phyloP scores from a whole-genome alignment of 2,888 invertebrate genomes.

The Orthonychiurus folsomi region DNA sequence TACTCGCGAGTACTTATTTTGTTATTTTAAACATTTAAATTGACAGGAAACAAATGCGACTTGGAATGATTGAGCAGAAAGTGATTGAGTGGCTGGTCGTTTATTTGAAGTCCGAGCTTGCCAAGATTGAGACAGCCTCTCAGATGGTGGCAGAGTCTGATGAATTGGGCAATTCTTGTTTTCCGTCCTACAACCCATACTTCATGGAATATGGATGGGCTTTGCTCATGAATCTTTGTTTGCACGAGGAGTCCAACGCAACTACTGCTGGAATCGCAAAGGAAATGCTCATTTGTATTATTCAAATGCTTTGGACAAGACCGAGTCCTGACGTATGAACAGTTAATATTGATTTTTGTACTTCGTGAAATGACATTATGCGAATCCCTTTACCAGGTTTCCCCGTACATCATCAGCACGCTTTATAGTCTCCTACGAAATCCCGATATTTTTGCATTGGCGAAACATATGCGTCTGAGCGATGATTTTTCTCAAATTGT shows the following conservation, averaged over 20 bases:
- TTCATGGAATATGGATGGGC: slow-evolving; percentile 57
- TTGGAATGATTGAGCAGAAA: slow-evolving; percentile 55
- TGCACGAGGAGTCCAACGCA: slow-evolving; percentile 47
- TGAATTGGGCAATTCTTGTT: neutral
- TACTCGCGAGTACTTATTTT: too few species aligned
- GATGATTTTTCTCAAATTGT: slow-evolving; percentile 44
- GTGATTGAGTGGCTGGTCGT: slow-evolving; percentile 54
- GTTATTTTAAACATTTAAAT: too few species aligned
- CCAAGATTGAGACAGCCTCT: slow-evolving; percentile 9
- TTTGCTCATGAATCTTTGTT: slow-evolving; percentile 58
- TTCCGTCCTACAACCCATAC: slow-evolving; percentile 46
- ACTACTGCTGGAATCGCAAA: slow-evolving; percentile 24
- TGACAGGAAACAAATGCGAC: slow-evolving; percentile 50
- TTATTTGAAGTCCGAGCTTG: slow-evolving; percentile 46
- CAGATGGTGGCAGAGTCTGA: too few species aligned
- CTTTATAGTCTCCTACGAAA: slow-evolving; percentile 50
- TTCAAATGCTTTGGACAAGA: slow-evolving; percentile 30
- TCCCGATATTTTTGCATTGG: slow-evolving; percentile 47
- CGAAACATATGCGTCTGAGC: slow-evolving; percentile 47
- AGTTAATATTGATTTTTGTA: slow-evolving; percentile 9
- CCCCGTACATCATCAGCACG: slow-evolving; percentile 51
- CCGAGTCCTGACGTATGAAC: slow-evolving; percentile 21
- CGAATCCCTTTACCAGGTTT: slow-evolving; percentile 43
- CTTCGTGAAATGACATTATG: neutral
- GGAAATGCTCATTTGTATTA: slow-evolving; percentile 33